Evolutionary conservation across 2,113 vertebrate species (phyloP).

Genomic region (Eira barbara): DNA sequence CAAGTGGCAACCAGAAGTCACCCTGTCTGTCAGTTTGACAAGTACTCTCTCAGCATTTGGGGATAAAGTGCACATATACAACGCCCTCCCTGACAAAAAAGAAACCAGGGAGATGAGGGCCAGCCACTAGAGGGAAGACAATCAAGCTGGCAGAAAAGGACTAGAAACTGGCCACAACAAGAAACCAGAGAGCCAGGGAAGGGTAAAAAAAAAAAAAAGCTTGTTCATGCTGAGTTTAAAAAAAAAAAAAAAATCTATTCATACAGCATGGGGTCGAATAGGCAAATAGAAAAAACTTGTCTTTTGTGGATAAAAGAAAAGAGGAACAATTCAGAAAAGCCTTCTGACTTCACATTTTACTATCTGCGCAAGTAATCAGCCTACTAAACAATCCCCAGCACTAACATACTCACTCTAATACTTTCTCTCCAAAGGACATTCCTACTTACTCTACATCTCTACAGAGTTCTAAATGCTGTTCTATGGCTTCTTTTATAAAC

Average conservation of each 20-base stretch:
- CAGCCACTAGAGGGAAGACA: conserved; percentile 56
- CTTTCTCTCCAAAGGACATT: background rate
- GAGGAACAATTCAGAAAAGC: background rate
- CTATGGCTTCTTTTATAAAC: background rate
- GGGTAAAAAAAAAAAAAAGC: background rate
- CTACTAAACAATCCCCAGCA: background rate
- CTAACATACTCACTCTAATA: background rate
- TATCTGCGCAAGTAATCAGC: background rate
- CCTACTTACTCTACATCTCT: background rate
- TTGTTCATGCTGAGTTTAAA: background rate
- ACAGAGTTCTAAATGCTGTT: background rate
- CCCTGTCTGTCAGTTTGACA: conserved; percentile 60
- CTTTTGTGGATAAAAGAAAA: background rate
- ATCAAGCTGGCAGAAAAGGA: conserved; percentile 43
- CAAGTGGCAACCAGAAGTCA: conserved; percentile 61
- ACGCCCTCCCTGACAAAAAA: conserved; percentile 56
- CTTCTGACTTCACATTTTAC: background rate
- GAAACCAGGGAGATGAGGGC: conserved; percentile 44
- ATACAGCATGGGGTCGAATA: background rate
- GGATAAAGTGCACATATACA: conserved; percentile 57
- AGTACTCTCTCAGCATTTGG: conserved; percentile 41
- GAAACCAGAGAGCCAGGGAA: background rate
- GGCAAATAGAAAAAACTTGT: background rate
- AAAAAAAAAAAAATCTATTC: background rate
- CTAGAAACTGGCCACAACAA: conserved; percentile 42